These are phyloP conservation scores for Hepsetus odoe DNA, from an alignment of 2,113 vertebrate species.

Conservation along the genomic window DNA sequence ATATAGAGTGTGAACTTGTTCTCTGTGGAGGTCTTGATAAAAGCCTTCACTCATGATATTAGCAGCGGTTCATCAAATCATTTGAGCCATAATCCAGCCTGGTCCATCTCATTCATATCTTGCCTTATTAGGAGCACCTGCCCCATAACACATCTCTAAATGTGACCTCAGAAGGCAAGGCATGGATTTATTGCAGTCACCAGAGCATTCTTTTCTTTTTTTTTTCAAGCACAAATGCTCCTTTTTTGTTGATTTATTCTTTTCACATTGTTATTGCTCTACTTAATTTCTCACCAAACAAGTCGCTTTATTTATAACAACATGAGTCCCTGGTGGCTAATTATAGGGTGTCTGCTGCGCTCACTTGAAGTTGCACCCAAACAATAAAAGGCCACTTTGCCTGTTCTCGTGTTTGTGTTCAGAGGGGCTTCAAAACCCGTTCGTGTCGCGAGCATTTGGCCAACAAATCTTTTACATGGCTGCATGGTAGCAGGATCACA, in stretches of 20 bases:
- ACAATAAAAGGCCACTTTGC: constrained; percentile 63
- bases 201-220: not conserved
- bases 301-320: constrained; percentile 68
- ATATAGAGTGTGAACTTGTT: constrained; percentile 19
- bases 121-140: constrained; percentile 26
- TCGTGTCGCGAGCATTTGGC: constrained; percentile 62
- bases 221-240: constrained; percentile 58
- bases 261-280: constrained; percentile 56
- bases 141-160: constrained; percentile 4
- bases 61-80: constrained; percentile 23
- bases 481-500: constrained; percentile 69
- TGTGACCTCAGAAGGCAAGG: constrained; percentile 31
- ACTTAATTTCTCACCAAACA: constrained; percentile 67
- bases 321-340: constrained; percentile 67
- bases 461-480: constrained; percentile 64
- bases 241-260: constrained; percentile 53
- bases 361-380: constrained; percentile 61
- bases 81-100: constrained; percentile 34
- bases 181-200: not conserved
- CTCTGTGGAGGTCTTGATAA: constrained; percentile 21
- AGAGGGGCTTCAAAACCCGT: constrained; percentile 51
- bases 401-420: constrained; percentile 54
- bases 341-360: constrained; percentile 59
- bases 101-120: constrained; percentile 19
- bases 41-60: constrained; percentile 21